A percentile compares a stretch with the other conserved stretches of the same genome.
Evolutionary conservation across 2,888 invertebrate species (phyloP).

Genomic region (Meganola albula): DNA sequence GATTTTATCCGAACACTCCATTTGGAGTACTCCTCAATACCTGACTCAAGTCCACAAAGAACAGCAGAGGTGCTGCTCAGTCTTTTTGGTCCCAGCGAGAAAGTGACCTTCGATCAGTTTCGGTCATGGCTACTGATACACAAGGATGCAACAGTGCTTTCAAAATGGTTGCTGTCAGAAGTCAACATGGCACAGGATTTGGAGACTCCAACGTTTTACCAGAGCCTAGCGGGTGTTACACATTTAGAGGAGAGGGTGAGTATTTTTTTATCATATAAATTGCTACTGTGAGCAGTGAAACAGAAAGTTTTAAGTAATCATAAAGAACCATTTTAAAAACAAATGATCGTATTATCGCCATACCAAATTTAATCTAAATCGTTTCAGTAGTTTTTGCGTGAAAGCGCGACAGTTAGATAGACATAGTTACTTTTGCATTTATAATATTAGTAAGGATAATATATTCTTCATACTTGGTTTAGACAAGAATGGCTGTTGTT

Average conservation of each 20-base stretch:
- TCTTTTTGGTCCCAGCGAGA: slow-evolving; percentile 60
- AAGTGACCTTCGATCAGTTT: slow-evolving; percentile 85
- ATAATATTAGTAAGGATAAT: no score
- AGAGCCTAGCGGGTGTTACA: slow-evolving; percentile 95
- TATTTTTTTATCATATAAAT: slow-evolving; percentile 14
- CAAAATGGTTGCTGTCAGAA: slow-evolving; percentile 88
- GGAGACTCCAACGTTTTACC: slow-evolving; percentile 94
- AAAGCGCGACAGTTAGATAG: no score
- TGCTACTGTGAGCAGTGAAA: no score
- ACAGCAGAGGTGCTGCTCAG: slow-evolving; percentile 58
- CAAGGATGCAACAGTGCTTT: slow-evolving; percentile 86
- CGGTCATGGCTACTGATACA: slow-evolving; percentile 86
- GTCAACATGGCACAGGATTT: slow-evolving; percentile 87
- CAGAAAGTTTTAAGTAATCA: no score
- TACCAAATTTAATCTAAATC: no score
- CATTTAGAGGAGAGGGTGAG: slow-evolving; percentile 88
- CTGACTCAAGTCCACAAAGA: slow-evolving; percentile 46
- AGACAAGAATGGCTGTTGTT: no score
- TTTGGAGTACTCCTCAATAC: slow-evolving; percentile 71
- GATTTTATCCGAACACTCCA: slow-evolving; percentile 84
- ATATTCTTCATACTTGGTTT: no score
- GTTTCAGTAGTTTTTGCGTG: no score
- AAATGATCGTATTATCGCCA: no score
- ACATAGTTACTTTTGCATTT: no score
- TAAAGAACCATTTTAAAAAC: no score